phyloP scores from a whole-genome alignment of 2,888 invertebrate genomes.

The Amorpha juglandis region DNA sequence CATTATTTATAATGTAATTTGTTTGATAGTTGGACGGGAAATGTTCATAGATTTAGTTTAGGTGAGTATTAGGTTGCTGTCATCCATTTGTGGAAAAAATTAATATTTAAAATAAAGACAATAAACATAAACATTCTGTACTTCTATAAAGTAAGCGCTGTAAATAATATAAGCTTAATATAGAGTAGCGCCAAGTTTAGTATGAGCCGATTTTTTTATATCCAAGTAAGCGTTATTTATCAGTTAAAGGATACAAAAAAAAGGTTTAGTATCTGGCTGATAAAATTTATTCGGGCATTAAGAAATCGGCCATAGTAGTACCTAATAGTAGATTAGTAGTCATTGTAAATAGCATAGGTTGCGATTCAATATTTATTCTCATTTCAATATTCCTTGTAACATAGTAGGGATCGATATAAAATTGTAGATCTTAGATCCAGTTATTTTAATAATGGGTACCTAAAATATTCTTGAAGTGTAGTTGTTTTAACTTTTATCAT shows the following conservation, averaged over 20 bases:
- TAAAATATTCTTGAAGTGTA: constrained; percentile 12
- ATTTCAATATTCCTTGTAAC: constrained; percentile 26
- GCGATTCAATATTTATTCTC: constrained; percentile 17
- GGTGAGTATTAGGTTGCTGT: background rate
- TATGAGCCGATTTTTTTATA: too few species aligned
- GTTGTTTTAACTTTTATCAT: constrained; percentile 26
- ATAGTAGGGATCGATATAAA: constrained; percentile 17
- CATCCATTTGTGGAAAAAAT: background rate
- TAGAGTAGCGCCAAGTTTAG: constrained; percentile 16
- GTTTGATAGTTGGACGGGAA: too few species aligned
- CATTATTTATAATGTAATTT: too few species aligned
- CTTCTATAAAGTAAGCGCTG: constrained; percentile 38
- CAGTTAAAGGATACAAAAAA: too few species aligned
- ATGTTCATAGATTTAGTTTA: background rate
- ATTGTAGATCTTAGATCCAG: constrained; percentile 10
- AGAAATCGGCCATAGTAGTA: too few species aligned
- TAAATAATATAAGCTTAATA: constrained; percentile 43
- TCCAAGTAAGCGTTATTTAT: too few species aligned
- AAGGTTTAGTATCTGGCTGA: too few species aligned
- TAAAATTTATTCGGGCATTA: too few species aligned
- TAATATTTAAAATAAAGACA: constrained; percentile 39
- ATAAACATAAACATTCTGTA: constrained; percentile 47
- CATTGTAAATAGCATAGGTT: background rate
- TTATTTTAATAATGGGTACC: constrained; percentile 5
- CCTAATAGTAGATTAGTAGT: too few species aligned